Conservation (phyloP, 2,797 vertebrate species). For the Protosalanx chinensis region DNA sequence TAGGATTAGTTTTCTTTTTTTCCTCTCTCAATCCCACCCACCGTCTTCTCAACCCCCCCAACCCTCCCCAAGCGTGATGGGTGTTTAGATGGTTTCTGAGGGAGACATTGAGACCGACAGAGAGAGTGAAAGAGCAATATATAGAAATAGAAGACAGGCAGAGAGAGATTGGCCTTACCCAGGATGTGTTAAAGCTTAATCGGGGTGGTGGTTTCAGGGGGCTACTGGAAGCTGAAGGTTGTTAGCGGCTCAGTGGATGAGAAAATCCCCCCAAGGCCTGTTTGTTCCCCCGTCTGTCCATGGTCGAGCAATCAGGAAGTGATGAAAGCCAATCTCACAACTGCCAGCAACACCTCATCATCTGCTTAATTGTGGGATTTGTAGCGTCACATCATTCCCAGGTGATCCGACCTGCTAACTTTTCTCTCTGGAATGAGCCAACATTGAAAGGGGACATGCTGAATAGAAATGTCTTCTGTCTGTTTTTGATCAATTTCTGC, state of each 20-base stretch:
- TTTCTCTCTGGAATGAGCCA: neutral
- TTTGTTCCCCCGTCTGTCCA: constrained; percentile 12
- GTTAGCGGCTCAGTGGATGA: constrained; percentile 41
- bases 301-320: constrained; percentile 23
- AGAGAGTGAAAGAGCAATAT: neutral
- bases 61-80: neutral
- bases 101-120: neutral
- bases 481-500: neutral
- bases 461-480: neutral
- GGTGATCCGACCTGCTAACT: constrained; percentile 8
- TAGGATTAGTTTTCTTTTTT: constrained; percentile 27
- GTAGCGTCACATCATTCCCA: constrained; percentile 24
- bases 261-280: constrained; percentile 36
- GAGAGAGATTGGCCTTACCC: constrained; percentile 12
- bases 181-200: constrained; percentile 9
- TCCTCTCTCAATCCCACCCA: neutral
- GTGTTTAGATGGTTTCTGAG: constrained; percentile 10
- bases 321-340: constrained; percentile 28
- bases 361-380: constrained; percentile 47
- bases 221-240: constrained; percentile 28
- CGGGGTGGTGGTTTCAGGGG: neutral
- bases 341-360: constrained; percentile 24
- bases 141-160: neutral
- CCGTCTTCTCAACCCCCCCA: neutral
- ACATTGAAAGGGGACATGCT: neutral